phyloP scores from a whole-genome alignment of 2,797 vertebrate genomes.

The Catharus ustulatus region DNA sequence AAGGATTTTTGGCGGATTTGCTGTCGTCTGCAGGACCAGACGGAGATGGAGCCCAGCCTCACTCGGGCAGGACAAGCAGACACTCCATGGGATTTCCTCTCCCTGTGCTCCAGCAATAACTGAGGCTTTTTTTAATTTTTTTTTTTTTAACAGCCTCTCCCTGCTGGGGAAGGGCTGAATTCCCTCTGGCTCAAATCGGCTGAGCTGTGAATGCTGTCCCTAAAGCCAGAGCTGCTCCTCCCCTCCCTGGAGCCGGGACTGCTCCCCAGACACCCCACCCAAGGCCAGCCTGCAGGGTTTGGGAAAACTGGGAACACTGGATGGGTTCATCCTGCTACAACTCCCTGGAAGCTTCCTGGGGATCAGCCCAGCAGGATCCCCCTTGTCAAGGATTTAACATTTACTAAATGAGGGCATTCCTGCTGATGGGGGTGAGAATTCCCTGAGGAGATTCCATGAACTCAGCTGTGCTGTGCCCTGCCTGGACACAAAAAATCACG shows the following conservation, averaged over 20 bases:
- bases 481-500: rapidly evolving
- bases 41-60: rapidly evolving
- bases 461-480: too few relatives aligned
- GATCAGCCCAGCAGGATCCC: too few relatives aligned
- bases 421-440: rapidly evolving
- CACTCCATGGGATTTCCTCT: background rate
- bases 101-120: background rate
- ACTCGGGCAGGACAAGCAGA: background rate
- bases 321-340: rapidly evolving
- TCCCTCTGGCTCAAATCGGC: background rate
- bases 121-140: rapidly evolving
- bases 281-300: rapidly evolving
- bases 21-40: rapidly evolving
- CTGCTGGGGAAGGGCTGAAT: background rate
- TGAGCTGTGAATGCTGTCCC: background rate
- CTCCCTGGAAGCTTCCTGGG: rapidly evolving
- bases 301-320: rapidly evolving
- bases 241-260: background rate
- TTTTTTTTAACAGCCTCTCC: background rate
- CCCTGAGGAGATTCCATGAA: rapidly evolving
- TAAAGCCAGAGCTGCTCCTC: too few relatives aligned
- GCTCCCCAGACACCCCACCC: rapidly evolving
- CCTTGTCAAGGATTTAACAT: background rate
- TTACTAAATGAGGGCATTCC: rapidly evolving
- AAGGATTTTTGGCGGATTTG: background rate